These are phyloP conservation scores for Leucophenga maculata DNA, from an alignment of 2,888 invertebrate species.

Conservation along the genomic window DNA sequence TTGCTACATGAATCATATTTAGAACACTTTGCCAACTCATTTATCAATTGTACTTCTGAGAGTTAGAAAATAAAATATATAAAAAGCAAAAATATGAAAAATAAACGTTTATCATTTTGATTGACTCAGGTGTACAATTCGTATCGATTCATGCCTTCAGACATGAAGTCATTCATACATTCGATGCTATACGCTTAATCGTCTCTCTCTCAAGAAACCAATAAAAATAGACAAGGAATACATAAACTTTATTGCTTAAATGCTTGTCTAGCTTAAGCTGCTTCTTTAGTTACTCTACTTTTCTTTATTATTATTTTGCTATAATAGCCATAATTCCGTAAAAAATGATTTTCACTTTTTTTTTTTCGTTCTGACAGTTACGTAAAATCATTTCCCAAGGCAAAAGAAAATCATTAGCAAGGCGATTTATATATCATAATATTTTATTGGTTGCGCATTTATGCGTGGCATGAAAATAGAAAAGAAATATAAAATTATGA, in stretches of 20 bases:
- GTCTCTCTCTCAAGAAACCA: background rate
- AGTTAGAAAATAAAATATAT: no score
- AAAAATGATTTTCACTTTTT: constrained; percentile 1
- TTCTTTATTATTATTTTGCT: no score
- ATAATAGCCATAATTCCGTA: constrained; percentile 11
- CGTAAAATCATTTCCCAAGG: background rate
- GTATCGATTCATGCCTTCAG: background rate
- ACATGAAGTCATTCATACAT: background rate
- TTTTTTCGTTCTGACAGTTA: background rate
- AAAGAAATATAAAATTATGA: background rate
- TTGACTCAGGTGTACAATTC: constrained; percentile 17
- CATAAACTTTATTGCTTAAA: background rate
- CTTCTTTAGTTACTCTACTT: background rate
- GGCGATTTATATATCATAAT: background rate
- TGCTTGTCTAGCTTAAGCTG: background rate
- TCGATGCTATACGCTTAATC: background rate
- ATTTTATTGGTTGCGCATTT: background rate
- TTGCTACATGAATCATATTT: no score
- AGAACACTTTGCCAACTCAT: no score
- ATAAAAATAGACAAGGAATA: background rate
- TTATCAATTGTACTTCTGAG: no score
- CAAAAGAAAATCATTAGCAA: background rate
- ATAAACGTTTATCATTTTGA: constrained; percentile 12
- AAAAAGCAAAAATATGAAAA: no score
- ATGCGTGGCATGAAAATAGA: background rate